phyloP scores from a whole-genome alignment of 2,888 invertebrate species.

The Pollenia angustigena region DNA sequence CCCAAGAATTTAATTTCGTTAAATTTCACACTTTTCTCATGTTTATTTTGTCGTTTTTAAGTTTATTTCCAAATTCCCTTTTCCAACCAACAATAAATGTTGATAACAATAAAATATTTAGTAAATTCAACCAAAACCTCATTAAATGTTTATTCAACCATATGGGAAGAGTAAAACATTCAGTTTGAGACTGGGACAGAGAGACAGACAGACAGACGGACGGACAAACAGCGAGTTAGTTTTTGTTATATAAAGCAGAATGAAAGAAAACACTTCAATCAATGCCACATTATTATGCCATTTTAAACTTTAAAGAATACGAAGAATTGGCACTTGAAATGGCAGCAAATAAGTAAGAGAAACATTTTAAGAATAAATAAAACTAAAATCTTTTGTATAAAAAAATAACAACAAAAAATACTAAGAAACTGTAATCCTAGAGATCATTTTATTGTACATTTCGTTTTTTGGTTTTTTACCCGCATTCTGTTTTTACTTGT shows the following conservation, averaged over 20 bases:
- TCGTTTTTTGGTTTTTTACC: constrained; percentile 22
- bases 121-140: constrained; percentile 48
- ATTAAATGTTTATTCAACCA: constrained; percentile 67
- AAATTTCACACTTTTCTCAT: constrained; percentile 5
- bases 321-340: constrained; percentile 61
- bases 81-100: background rate
- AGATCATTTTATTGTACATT: constrained; percentile 60
- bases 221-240: background rate
- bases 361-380: constrained; percentile 52
- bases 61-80: background rate
- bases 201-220: constrained; percentile 6
- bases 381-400: constrained; percentile 1
- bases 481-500: constrained; percentile 47
- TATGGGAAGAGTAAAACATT: constrained; percentile 29
- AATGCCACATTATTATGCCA: constrained; percentile 69
- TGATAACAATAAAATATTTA: constrained; percentile 44
- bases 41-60: background rate
- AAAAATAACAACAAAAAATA: constrained; percentile 7
- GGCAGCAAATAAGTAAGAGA: constrained; percentile 40
- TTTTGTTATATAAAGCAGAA: constrained; percentile 9
- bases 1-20: constrained; percentile 22
- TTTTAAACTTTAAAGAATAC: constrained; percentile 59
- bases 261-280: constrained; percentile 66
- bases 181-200: background rate
- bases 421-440: constrained; percentile 63